phyloP scores from a whole-genome alignment of 2,797 vertebrate genomes.

The Sebastes matsubarae region DNA sequence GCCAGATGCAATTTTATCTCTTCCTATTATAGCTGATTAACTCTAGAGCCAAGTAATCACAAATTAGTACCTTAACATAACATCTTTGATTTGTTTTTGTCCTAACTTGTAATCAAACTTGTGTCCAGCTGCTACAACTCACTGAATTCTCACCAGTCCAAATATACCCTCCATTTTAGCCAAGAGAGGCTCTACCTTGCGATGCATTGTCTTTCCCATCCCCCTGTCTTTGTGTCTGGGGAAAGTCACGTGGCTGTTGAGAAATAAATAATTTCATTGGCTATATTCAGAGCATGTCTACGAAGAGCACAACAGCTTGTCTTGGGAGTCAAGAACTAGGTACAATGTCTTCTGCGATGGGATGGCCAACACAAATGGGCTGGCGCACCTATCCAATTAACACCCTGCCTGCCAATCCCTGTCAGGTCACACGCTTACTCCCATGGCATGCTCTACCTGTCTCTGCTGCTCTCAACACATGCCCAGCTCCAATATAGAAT shows the following conservation, averaged over 20 bases:
- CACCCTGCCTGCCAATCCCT: slow-evolving; percentile 93
- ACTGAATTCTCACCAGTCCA: slow-evolving; percentile 2
- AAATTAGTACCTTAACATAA: slow-evolving; percentile 12
- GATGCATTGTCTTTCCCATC: slow-evolving; percentile 52
- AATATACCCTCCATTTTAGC: slow-evolving; percentile 24
- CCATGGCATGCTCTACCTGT: slow-evolving; percentile 90
- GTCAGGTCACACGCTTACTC: slow-evolving; percentile 89
- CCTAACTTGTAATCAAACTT: slow-evolving; percentile 1
- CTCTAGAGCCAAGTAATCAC: slow-evolving; percentile 8
- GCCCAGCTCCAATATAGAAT: slow-evolving; percentile 93
- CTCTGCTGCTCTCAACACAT: slow-evolving; percentile 86
- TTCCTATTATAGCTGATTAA: background rate
- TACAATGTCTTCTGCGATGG: slow-evolving; percentile 86
- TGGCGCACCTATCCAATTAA: slow-evolving; percentile 97
- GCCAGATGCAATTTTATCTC: background rate
- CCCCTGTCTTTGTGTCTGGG: slow-evolving; percentile 58
- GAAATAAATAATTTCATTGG: slow-evolving; percentile 70
- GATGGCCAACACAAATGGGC: slow-evolving; percentile 90
- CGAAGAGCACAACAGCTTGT: slow-evolving; percentile 71
- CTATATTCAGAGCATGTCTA: slow-evolving; percentile 72
- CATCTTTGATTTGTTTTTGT: background rate
- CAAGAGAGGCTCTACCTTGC: slow-evolving; percentile 32
- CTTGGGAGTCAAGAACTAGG: slow-evolving; percentile 84
- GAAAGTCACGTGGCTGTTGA: slow-evolving; percentile 52
- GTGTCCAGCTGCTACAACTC: background rate